Percentiles rank a stretch among this genome's conserved stretches.
These are phyloP conservation scores for Drosophila repleta DNA, from an alignment of 1,140 invertebrate genomes.

Conservation along the genomic window DNA sequence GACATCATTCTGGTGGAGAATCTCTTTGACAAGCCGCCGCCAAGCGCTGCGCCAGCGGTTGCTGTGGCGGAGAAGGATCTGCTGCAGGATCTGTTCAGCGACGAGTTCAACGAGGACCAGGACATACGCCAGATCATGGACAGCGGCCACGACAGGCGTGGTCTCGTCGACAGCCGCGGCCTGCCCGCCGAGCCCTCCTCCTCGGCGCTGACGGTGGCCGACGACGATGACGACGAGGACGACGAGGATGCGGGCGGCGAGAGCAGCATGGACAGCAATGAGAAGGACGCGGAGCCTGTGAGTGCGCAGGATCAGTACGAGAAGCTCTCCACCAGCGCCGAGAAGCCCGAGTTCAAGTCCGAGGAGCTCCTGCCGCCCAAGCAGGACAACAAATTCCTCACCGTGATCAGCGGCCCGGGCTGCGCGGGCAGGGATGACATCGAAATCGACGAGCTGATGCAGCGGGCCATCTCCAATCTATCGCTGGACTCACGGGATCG, in stretches of 20 bases:
- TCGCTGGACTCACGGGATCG: conserved; percentile 80
- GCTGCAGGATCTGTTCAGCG: conserved; percentile 77
- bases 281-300: conserved; percentile 62
- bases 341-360: conserved; percentile 57
- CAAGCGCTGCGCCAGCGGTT: neutral
- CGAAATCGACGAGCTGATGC: conserved; percentile 83
- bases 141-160: conserved; percentile 48
- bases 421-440: conserved; percentile 70
- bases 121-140: conserved; percentile 78
- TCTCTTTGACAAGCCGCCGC: conserved; percentile 85
- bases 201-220: conserved; percentile 73
- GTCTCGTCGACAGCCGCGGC: conserved; percentile 71
- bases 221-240: conserved; percentile 77
- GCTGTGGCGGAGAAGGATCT: conserved; percentile 55
- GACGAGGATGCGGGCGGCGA: conserved; percentile 65
- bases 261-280: conserved; percentile 74
- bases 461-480: conserved; percentile 81
- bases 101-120: conserved; percentile 79
- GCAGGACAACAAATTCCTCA: conserved; percentile 76
- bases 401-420: conserved; percentile 33
- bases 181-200: conserved; percentile 76
- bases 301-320: conserved; percentile 77
- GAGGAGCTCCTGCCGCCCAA: conserved; percentile 53
- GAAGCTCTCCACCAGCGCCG: conserved; percentile 73
- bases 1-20: conserved; percentile 88